These are phyloP conservation scores for Alsophila aescularia DNA, from an alignment of 2,888 invertebrate species.

Conservation along the genomic window DNA sequence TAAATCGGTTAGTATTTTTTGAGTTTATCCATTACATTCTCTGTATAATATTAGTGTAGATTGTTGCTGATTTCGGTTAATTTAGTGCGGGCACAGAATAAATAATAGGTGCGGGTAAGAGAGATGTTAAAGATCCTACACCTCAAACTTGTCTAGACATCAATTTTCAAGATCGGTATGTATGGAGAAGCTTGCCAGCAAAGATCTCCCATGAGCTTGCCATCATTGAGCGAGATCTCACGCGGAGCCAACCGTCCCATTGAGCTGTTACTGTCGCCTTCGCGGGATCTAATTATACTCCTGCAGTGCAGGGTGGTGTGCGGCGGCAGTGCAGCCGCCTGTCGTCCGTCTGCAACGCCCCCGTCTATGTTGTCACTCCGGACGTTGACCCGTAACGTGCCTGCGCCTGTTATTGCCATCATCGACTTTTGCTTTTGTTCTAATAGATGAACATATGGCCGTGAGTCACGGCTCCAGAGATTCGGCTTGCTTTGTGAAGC, in stretches of 20 bases:
- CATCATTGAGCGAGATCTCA: neutral
- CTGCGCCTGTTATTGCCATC: conserved; percentile 40
- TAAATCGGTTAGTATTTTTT: no score
- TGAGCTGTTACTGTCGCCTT: conserved; percentile 11
- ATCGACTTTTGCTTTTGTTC: conserved; percentile 45
- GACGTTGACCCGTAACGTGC: conserved; percentile 40
- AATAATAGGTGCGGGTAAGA: no score
- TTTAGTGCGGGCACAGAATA: no score
- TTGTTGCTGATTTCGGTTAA: no score
- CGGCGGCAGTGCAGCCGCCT: conserved; percentile 26
- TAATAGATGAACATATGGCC: conserved; percentile 24
- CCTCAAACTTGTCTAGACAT: no score
- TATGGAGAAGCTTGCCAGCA: neutral
- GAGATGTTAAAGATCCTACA: no score
- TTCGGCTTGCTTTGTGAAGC: neutral
- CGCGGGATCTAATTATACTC: conserved; percentile 9
- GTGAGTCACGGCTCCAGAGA: conserved; percentile 12
- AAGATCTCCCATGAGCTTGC: neutral
- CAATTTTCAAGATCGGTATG: no score
- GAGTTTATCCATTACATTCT: no score
- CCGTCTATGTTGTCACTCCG: conserved; percentile 40
- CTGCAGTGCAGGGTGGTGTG: conserved; percentile 16
- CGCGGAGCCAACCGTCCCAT: conserved; percentile 4
- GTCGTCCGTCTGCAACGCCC: conserved; percentile 50
- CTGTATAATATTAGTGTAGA: no score